Evolutionary conservation across 2,888 invertebrate genomes (phyloP), one percentile per base, ranked within the genome.

Genomic region (Caenorhabditis uteleia): DNA sequence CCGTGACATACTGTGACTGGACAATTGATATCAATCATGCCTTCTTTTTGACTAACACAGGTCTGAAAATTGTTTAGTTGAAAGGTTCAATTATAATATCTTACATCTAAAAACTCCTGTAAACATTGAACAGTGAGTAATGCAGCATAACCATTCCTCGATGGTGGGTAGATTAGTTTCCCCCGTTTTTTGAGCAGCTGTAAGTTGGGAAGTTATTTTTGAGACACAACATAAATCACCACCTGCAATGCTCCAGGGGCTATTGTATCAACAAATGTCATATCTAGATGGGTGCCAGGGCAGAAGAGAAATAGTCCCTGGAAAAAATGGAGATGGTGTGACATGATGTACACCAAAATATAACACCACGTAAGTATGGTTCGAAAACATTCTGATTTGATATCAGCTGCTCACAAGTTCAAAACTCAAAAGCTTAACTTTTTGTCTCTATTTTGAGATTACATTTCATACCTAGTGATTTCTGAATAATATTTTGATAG

Each of bases 1-100:
- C 71, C 71, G 25, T 71, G 71, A n/a, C 58, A 60, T 3, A 57
- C 59, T n/a, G 47, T 23, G 10, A 71, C 65, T 14, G 71, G 71
- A 31, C 71, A 71, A 10, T 48, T 45, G 31, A 71, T 71, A 2
- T 51, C 56, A 38, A 71, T 59, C 6, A 39, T 21, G 4, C 53
- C 50, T 0, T 26, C 25, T 23, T 38, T 3, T 16, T 10, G 38
- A 20, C 51, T 67, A 2, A 70, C 53, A 34, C 62, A 62, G 10
- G 64, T 70, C 70, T 70, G 47, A 38, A 68, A 61, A 21, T 12
- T n/a, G 21, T 26, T 23, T 10, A 16, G 10, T 14, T n/a, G 10
- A 38, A 18, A 8, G 27, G 20, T 36, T 7, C 7, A 26, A n/a
- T 21, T 25, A 16, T 36, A 26, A 12, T 16, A n/a, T 26, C 53